These are phyloP conservation scores for Eulemur rubriventer DNA, from an alignment of 2,797 vertebrate species.

Conservation along the genomic window DNA sequence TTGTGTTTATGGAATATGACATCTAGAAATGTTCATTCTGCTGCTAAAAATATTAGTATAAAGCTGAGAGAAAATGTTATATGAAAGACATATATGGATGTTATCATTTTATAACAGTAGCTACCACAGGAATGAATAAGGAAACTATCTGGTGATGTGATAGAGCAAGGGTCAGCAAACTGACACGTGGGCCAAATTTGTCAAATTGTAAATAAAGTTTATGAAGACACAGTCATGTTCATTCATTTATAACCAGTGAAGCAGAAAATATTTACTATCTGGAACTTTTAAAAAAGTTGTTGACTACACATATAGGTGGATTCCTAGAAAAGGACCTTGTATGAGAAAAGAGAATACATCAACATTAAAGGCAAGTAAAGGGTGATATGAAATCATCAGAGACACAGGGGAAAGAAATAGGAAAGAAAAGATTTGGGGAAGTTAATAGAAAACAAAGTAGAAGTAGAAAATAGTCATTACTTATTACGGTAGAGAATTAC, in stretches of 20 bases:
- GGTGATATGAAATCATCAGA: background rate
- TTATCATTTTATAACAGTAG: background rate
- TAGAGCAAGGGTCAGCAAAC: background rate
- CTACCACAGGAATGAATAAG: background rate
- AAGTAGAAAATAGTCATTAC: background rate
- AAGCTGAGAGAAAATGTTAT: background rate
- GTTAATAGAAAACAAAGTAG: background rate
- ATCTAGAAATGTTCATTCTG: background rate
- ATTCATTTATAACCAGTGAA: background rate
- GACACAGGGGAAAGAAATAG: background rate
- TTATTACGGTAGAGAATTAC: background rate
- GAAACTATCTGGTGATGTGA: background rate
- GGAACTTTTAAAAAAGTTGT: background rate
- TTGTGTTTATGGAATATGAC: background rate
- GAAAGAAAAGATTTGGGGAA: background rate
- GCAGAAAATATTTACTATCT: background rate
- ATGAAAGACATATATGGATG: background rate
- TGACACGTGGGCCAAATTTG: background rate
- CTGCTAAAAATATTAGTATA: background rate
- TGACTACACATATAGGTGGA: background rate
- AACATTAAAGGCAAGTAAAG: background rate
- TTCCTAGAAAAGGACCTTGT: background rate
- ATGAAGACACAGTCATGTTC: background rate
- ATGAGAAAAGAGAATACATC: background rate
- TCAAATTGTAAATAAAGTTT: background rate